phyloP scores from a whole-genome alignment of 2,797 vertebrate genomes.

The Tokudaia muenninki region DNA sequence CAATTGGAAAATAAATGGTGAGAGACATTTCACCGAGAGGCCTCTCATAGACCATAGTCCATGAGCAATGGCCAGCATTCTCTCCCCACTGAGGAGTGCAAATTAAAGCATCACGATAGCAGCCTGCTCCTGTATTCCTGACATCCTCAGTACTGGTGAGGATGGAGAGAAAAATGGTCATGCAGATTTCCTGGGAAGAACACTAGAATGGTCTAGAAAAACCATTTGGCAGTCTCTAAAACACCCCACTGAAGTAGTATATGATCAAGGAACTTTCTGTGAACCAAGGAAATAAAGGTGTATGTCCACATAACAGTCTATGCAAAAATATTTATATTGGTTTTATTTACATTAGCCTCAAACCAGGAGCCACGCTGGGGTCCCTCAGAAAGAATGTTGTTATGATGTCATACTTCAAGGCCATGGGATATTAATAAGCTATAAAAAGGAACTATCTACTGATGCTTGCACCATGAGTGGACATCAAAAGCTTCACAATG shows the following conservation, averaged over 20 bases:
- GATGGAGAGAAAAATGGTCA: not conserved
- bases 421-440: not conserved
- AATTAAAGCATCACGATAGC: not conserved
- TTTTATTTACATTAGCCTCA: too few species aligned
- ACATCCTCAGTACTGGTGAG: not conserved
- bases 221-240: not conserved
- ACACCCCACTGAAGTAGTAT: not conserved
- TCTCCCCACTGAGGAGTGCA: not conserved
- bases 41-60: accelerated
- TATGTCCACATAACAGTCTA: not conserved
- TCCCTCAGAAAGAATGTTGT: not conserved
- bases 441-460: not conserved
- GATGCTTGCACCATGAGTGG: too few species aligned
- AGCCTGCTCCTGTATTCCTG: not conserved
- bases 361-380: not conserved
- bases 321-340: not conserved
- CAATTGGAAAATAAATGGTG: not conserved
- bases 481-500: not conserved
- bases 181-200: too few species aligned
- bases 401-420: accelerated
- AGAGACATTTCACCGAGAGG: not conserved
- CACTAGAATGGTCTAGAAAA: not conserved
- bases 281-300: not conserved
- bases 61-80: not conserved
- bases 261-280: not conserved